Evolutionary conservation across 2,113 vertebrate genomes (phyloP).

Genomic region (Speoplatyrhinus poulsoni): DNA sequence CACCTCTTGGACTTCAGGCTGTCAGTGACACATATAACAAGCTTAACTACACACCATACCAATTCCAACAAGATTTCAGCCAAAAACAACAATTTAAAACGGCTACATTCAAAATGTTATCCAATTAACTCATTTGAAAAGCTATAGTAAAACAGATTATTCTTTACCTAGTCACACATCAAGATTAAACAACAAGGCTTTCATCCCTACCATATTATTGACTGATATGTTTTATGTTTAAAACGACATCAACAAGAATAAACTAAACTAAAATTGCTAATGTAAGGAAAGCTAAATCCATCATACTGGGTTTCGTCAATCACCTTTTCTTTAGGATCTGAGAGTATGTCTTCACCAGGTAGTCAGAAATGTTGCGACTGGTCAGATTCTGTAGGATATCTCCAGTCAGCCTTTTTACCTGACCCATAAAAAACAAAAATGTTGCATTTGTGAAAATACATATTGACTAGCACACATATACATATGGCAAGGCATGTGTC

Average conservation of each 20-base stretch:
- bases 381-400: constrained; percentile 93
- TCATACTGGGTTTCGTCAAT: neutral
- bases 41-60: neutral
- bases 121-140: too few relatives aligned
- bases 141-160: too few relatives aligned
- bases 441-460: neutral
- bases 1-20: constrained; percentile 89
- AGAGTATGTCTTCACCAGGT: constrained; percentile 93
- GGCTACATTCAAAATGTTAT: too few relatives aligned
- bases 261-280: neutral
- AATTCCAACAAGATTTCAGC: too few relatives aligned
- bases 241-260: neutral
- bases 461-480: neutral
- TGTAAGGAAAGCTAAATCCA: neutral
- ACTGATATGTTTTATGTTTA: neutral
- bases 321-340: constrained; percentile 96
- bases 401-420: constrained; percentile 73
- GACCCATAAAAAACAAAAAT: constrained; percentile 1
- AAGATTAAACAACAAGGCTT: too few relatives aligned
- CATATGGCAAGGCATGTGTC: neutral
- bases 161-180: too few relatives aligned
- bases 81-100: too few relatives aligned
- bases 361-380: constrained; percentile 91
- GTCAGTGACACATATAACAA: constrained; percentile 19
- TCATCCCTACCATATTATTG: too few relatives aligned